phyloP scores from a whole-genome alignment of 2,797 vertebrate species.

The Craterocephalus amniculus region DNA sequence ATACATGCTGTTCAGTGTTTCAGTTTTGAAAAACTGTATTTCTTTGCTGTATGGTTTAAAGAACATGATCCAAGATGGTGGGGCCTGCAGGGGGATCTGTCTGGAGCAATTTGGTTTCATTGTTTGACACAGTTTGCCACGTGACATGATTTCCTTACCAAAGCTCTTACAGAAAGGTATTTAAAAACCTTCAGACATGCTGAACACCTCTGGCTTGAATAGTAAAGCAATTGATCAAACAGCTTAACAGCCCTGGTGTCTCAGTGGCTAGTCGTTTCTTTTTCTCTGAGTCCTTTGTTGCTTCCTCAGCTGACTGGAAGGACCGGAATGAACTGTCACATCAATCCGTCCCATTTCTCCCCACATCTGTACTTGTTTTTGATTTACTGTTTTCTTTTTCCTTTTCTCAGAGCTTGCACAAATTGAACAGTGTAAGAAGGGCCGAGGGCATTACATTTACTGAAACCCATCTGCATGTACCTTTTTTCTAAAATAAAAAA shows the following conservation, averaged over 20 bases:
- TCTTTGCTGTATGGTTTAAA: constrained; percentile 13
- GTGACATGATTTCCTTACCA: constrained; percentile 16
- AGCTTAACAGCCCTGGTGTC: constrained; percentile 29
- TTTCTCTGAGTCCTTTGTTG: constrained; percentile 64
- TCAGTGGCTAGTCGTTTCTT: constrained; percentile 68
- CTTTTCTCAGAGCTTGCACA: background rate
- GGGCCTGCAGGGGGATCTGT: constrained; percentile 9
- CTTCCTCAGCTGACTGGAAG: constrained; percentile 57
- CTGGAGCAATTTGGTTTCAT: background rate
- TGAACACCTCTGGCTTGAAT: constrained; percentile 26
- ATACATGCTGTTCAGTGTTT: background rate
- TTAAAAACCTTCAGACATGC: constrained; percentile 40
- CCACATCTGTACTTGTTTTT: constrained; percentile 49
- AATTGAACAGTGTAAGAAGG: background rate
- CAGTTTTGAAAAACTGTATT: background rate
- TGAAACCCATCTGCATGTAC: background rate
- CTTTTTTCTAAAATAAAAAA: background rate
- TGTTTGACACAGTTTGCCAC: constrained; percentile 11
- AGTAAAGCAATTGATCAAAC: constrained; percentile 18
- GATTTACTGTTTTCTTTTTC: background rate
- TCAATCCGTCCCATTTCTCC: constrained; percentile 33
- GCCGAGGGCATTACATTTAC: background rate
- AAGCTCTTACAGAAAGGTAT: constrained; percentile 22
- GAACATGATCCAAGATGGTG: constrained; percentile 28
- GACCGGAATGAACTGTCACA: constrained; percentile 24